Conservation (phyloP, 2,797 vertebrate species). For the Harpagifer antarcticus region DNA sequence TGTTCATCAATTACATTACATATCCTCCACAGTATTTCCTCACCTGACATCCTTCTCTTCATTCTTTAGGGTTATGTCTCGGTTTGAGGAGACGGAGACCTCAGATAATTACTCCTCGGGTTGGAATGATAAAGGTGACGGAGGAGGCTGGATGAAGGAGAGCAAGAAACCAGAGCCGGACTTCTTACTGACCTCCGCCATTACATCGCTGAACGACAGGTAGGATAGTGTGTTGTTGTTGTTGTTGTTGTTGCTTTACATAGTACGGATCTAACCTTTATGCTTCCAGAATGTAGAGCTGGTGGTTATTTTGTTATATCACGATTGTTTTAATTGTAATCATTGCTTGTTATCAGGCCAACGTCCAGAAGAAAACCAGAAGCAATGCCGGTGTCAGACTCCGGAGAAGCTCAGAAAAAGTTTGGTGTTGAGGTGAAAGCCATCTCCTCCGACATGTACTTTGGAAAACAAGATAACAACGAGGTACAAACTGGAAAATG, state of each 20-base stretch:
- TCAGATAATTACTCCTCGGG: conserved; percentile 83
- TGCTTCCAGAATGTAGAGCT: not conserved
- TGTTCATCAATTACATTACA: not conserved
- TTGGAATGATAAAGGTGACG: conserved; percentile 86
- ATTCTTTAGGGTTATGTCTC: conserved; percentile 67
- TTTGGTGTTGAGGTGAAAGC: conserved; percentile 92
- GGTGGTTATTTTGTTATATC: not conserved
- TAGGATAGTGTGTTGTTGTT: conserved; percentile 54
- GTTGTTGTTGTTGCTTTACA: not conserved
- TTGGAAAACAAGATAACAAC: conserved; percentile 91
- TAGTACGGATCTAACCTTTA: not conserved
- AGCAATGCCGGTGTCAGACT: conserved; percentile 52
- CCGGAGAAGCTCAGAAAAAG: conserved; percentile 92
- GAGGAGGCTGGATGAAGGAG: conserved; percentile 89
- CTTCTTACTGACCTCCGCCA: conserved; percentile 80
- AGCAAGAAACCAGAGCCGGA: conserved; percentile 84
- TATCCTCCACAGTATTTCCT: not conserved
- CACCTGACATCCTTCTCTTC: not conserved
- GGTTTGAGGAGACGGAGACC: conserved; percentile 85
- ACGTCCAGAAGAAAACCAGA: conserved; percentile 89
- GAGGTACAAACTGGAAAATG: conserved; percentile 82
- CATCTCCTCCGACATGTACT: conserved; percentile 98
- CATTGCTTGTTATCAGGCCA: conserved; percentile 73
- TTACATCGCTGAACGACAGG: conserved; percentile 86
- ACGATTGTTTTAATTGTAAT: not conserved